A percentile compares a stretch with the other conserved stretches of the same genome.
phyloP scores from a whole-genome alignment of 1,140 invertebrate genomes.

The Bradysia coprophila region DNA sequence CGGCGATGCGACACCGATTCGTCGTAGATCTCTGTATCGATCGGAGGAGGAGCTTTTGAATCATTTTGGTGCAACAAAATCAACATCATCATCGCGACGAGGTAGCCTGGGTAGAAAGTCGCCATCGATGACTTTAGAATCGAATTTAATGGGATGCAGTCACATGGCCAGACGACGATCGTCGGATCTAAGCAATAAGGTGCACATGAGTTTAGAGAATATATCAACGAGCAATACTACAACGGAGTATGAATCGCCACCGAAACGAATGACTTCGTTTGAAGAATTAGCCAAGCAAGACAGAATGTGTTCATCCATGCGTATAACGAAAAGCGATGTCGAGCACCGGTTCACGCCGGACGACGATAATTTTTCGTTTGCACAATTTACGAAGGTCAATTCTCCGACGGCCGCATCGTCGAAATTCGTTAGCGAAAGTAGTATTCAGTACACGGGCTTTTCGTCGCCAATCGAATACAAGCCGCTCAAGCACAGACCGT shows the following conservation, averaged over 20 bases:
- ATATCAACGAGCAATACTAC: background rate
- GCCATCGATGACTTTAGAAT: conserved; percentile 2
- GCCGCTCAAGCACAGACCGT: background rate
- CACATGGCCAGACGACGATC: conserved; percentile 2
- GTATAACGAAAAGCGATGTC: background rate
- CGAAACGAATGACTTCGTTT: conserved; percentile 5
- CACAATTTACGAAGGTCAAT: background rate
- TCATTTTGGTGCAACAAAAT: background rate
- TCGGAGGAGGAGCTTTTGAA: conserved; percentile 2
- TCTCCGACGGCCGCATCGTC: background rate
- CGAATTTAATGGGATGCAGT: conserved; percentile 3
- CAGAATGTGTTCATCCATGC: background rate
- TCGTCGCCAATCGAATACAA: background rate
- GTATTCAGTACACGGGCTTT: conserved; percentile 3
- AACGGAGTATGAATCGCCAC: background rate
- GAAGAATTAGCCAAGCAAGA: conserved; percentile 4
- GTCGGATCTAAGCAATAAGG: background rate
- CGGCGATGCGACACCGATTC: conserved; percentile 1
- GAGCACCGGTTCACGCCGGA: background rate
- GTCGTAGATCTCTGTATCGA: background rate
- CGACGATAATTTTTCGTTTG: conserved; percentile 1
- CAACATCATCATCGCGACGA: conserved; percentile 4
- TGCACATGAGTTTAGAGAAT: background rate
- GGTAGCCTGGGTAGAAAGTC: conserved; percentile 3
- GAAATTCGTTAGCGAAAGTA: background rate